phyloP scores from a whole-genome alignment of 2,888 invertebrate genomes.

The Agrochola litura region DNA sequence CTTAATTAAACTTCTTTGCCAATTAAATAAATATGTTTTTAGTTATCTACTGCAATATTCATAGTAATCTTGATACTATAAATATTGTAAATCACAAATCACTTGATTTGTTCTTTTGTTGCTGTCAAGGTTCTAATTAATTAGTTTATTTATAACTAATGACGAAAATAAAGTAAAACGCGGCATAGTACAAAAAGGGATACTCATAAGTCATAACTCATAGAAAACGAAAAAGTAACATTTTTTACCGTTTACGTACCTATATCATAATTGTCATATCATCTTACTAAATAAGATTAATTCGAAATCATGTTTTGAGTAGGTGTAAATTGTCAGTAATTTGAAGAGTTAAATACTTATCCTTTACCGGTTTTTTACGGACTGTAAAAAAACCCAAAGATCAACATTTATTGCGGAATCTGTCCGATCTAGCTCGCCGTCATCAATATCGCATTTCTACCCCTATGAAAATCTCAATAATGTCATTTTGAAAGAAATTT shows the following conservation, averaged over 20 bases:
- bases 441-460: background rate
- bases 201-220: background rate
- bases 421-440: background rate
- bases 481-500: background rate
- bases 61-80: background rate
- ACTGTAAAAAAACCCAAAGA: background rate
- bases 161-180: background rate
- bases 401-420: background rate
- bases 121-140: background rate
- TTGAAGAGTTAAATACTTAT: background rate
- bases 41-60: background rate
- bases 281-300: too few species aligned
- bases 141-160: background rate
- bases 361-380: background rate
- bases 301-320: slow-evolving; percentile 25
- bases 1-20: background rate
- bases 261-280: too few species aligned
- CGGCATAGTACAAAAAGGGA: background rate
- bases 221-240: background rate
- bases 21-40: background rate
- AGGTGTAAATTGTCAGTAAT: slow-evolving; percentile 5
- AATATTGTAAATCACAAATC: background rate
- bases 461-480: background rate
- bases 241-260: background rate
- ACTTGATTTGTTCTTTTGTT: background rate